Conservation (phyloP, 2,888 invertebrate genomes). For the Ichneumon xanthorius region DNA sequence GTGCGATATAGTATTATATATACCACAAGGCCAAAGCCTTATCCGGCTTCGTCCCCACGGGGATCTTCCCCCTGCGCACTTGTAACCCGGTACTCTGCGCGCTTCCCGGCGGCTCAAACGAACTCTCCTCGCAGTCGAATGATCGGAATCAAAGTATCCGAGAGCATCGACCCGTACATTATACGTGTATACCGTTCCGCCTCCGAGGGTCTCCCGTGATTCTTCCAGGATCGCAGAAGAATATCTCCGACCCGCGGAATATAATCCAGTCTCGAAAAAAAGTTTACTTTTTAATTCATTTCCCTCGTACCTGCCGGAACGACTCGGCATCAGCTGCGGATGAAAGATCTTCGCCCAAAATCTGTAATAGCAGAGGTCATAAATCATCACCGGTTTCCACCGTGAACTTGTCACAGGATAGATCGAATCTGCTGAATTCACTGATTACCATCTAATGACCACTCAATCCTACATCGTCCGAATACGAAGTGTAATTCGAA, state of each 20-base stretch:
- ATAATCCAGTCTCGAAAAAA: background rate
- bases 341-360: background rate
- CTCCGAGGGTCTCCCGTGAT: background rate
- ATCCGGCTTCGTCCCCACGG: constrained; percentile 56
- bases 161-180: constrained; percentile 42
- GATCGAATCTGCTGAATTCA: background rate
- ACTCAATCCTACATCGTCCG: background rate
- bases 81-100: constrained; percentile 33
- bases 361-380: background rate
- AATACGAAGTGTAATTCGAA: background rate
- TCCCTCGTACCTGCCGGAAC: background rate
- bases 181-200: background rate
- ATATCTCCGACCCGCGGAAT: background rate
- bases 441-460: background rate
- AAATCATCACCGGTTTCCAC: background rate
- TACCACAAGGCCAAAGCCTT: constrained; percentile 43
- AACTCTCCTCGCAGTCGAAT: constrained; percentile 43
- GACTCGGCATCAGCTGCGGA: background rate
- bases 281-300: background rate
- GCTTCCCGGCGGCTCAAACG: constrained; percentile 24
- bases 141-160: constrained; percentile 51
- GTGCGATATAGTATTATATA: constrained; percentile 38
- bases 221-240: background rate
- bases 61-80: constrained; percentile 47
- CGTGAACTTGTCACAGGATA: background rate